phyloP scores from a whole-genome alignment of 37 sponge, comb jelly and placozoan genomes.

The Crambe crambe region DNA sequence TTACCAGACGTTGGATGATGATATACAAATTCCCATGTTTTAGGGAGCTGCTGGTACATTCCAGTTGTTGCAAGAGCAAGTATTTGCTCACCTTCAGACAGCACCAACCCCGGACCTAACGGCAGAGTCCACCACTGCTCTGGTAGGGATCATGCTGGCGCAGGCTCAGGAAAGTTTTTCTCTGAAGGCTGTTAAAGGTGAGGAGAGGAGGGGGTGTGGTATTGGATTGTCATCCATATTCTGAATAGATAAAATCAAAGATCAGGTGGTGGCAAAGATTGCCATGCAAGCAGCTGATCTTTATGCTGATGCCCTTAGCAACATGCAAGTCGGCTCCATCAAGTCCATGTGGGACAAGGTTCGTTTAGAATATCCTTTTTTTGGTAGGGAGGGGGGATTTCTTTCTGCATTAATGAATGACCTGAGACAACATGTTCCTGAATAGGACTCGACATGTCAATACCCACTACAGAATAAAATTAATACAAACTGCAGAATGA shows the following conservation, averaged over 20 bases:
- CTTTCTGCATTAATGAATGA: no score
- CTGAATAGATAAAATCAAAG: slow-evolving; percentile 86
- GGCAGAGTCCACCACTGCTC: slow-evolving; percentile 77
- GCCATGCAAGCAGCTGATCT: slow-evolving; percentile 87
- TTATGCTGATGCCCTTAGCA: slow-evolving; percentile 83
- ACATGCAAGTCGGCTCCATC: slow-evolving; percentile 69
- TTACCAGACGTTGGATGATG: neutral
- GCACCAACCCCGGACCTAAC: slow-evolving; percentile 92
- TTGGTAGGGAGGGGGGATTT: neutral
- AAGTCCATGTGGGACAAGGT: slow-evolving; percentile 83
- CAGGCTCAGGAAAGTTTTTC: slow-evolving; percentile 94
- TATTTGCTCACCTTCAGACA: slow-evolving; percentile 83
- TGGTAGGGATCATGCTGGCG: slow-evolving; percentile 89
- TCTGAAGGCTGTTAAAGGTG: slow-evolving; percentile 78
- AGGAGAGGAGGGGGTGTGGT: neutral
- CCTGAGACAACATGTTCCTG: no score
- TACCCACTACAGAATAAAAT: no score
- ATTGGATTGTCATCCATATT: neutral
- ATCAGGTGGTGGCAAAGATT: slow-evolving; percentile 75
- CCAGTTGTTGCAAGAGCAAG: slow-evolving; percentile 81
- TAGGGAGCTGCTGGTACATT: slow-evolving; percentile 93
- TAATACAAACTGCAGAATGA: no score
- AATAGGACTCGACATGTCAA: no score
- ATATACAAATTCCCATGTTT: neutral
- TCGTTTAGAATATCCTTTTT: neutral